A percentile compares a stretch with the other conserved stretches of the same genome.
phyloP scores from a whole-genome alignment of 2,797 vertebrate genomes.

The Falco rusticolus region DNA sequence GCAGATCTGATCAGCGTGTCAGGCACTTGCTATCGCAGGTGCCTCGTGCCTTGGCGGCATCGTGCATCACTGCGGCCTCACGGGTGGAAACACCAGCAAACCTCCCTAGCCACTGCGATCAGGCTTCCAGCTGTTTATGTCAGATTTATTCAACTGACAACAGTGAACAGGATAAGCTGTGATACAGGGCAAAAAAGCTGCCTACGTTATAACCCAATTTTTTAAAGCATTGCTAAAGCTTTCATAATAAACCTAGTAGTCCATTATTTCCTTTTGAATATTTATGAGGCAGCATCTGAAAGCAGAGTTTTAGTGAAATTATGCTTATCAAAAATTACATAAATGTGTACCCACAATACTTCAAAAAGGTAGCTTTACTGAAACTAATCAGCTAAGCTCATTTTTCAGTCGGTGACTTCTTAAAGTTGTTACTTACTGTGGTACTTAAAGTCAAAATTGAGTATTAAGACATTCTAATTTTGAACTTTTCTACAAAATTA shows the following conservation, averaged over 20 bases:
- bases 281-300: slow-evolving; percentile 45
- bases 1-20: background rate
- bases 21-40: background rate
- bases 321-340: slow-evolving; percentile 19
- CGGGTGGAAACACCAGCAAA: background rate
- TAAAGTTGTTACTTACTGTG: slow-evolving; percentile 2
- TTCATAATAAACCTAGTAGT: background rate
- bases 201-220: background rate
- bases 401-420: slow-evolving; percentile 35
- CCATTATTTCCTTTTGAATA: background rate
- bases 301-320: slow-evolving; percentile 47
- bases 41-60: background rate
- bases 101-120: background rate
- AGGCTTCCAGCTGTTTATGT: background rate
- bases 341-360: background rate
- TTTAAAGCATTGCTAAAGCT: background rate
- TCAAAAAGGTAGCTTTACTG: background rate
- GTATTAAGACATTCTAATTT: background rate
- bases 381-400: slow-evolving; percentile 1
- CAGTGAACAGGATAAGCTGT: background rate
- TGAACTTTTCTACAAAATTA: background rate
- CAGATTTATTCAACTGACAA: background rate
- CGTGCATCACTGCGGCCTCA: background rate
- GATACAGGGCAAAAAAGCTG: background rate
- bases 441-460: slow-evolving; percentile 28